Conservation (phyloP, 2,113 vertebrate species). For the Hystrix brachyura region DNA sequence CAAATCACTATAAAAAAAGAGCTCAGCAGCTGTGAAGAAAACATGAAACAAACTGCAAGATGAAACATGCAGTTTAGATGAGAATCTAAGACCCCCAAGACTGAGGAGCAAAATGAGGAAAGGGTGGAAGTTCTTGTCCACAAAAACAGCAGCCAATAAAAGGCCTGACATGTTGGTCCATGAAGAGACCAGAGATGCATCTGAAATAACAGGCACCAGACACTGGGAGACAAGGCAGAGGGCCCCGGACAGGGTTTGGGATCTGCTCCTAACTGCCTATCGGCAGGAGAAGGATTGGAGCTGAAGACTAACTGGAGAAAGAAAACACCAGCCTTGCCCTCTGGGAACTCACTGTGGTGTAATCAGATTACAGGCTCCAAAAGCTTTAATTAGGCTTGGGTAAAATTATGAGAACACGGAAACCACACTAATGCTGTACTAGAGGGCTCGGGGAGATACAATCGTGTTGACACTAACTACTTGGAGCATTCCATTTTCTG, state of each 20-base stretch:
- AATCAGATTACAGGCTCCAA: conserved; percentile 62
- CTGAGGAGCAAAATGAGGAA: background rate
- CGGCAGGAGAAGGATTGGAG: background rate
- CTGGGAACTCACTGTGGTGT: background rate
- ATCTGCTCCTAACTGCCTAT: background rate
- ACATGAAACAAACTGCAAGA: background rate
- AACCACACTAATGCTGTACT: conserved; percentile 33
- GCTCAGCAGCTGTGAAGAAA: background rate
- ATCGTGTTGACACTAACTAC: conserved; percentile 26
- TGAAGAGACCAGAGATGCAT: background rate
- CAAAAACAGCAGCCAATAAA: background rate
- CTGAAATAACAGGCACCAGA: background rate
- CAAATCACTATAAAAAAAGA: background rate
- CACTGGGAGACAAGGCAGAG: rapidly evolving
- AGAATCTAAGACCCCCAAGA: background rate
- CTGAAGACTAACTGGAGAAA: background rate
- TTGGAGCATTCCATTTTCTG: background rate
- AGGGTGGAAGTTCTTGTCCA: background rate
- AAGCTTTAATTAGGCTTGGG: conserved; percentile 58
- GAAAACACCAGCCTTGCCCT: background rate
- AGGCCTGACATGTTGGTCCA: background rate
- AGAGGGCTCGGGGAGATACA: background rate
- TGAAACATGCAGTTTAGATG: background rate
- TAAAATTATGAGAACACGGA: conserved; percentile 39
- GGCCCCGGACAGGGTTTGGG: background rate